Base-by-base conservation (phyloP, 2,888 invertebrate genomes). In the Hirtodrosophila alboralis region DNA sequence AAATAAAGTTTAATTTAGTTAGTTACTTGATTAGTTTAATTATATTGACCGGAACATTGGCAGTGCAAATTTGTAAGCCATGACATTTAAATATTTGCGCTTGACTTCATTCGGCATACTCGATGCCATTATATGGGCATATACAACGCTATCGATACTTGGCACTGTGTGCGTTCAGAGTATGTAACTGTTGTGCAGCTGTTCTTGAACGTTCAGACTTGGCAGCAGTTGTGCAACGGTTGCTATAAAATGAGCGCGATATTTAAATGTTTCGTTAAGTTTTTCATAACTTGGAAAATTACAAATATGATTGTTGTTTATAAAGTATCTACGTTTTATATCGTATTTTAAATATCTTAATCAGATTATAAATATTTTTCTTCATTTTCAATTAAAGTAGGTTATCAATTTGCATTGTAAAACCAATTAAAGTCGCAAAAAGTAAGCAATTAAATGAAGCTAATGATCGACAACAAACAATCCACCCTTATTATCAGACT, bases 401-500 rank as follows among this genome's bases (percentile, higher is more conserved):
- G 1, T 14, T n/a, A 57, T 37, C 28, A 44, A 40, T 45, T 70
- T 12, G 36, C 13, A 28, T 31, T 27, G 0, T 31, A 6, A 12
- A 37, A 23, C 8, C 31, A 52, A 41, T 43, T 23, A 10, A 9
- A 16, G 9, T 16, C 12, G 9, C n/a, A n/a, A 3, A 9, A 13
- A 3, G 6, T 27, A 4, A 8, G 23, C 7, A 53, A 37, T 57
- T 34, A 72, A 76, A 83, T 83, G 45, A 57, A 47, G 81, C 70
- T 70, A 80, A 84, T 84, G 84, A 77, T 84, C 68, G 56, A 40
- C 47, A 14, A n/a, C n/a, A n/a, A n/a, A n/a, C n/a, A 44, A 64
- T 16, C 57, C 33, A 60, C 69, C 67, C 68, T 44, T 1, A n/a
- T 28, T 3, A 26, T n/a, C 26, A 3, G 23, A 33, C 30, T 54